Evolutionary conservation across 1,140 invertebrate species (phyloP).

Genomic region (Drosophila bifasciata): DNA sequence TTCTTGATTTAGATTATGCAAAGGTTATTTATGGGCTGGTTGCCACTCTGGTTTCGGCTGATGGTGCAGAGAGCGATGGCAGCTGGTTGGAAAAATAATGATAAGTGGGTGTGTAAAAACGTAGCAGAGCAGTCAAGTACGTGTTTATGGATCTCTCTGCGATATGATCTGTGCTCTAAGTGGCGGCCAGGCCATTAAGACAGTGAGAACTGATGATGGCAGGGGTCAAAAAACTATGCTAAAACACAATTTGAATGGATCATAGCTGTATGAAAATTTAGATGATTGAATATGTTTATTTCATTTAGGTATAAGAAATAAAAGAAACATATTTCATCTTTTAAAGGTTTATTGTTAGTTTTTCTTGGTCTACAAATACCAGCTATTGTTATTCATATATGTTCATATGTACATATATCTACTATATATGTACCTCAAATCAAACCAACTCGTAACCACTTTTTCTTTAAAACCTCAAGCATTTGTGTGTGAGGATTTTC

Average conservation of each 20-base stretch:
- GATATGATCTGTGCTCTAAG: conserved; percentile 32
- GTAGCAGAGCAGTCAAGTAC: conserved; percentile 33
- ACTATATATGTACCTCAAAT: too few species aligned
- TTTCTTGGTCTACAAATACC: too few species aligned
- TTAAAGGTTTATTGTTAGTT: too few species aligned
- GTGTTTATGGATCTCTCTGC: conserved; percentile 35
- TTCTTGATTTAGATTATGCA: conserved; percentile 80
- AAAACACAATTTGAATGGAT: not conserved
- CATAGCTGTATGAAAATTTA: not conserved
- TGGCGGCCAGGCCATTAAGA: conserved; percentile 31
- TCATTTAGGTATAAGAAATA: not conserved
- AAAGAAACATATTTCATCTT: too few species aligned
- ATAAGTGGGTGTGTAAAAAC: conserved; percentile 22
- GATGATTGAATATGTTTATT: too few species aligned
- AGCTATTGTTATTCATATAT: too few species aligned
- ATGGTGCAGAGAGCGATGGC: too few species aligned
- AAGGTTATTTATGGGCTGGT: conserved; percentile 68
- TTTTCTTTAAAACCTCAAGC: not conserved
- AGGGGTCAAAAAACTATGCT: conserved; percentile 31
- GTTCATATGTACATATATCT: too few species aligned
- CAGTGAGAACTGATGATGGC: conserved; percentile 29
- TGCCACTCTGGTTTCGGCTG: conserved; percentile 13
- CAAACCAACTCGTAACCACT: too few species aligned
- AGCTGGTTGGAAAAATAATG: conserved; percentile 42
- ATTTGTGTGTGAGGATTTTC: not conserved